phyloP scores from a whole-genome alignment of 2,113 vertebrate species.

The Oncorhynchus clarkii region DNA sequence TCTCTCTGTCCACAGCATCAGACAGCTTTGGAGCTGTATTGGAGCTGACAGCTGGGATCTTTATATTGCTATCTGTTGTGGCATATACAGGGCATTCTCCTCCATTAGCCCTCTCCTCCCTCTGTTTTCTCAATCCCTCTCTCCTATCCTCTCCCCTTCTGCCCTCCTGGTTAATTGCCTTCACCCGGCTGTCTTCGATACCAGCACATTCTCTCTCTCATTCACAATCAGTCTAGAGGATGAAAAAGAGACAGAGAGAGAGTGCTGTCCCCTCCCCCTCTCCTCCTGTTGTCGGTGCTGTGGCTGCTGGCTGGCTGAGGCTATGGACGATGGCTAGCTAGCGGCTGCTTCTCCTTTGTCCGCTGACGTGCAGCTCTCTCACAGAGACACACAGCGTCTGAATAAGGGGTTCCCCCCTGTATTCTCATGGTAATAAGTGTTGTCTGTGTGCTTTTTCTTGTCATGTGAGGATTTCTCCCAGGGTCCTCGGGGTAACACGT shows the following conservation, averaged over 20 bases:
- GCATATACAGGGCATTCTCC: background rate
- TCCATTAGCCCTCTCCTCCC: background rate
- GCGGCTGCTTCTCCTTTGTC: conserved; percentile 54
- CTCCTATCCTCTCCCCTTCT: background rate
- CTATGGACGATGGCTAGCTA: conserved; percentile 19
- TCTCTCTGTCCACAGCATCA: background rate
- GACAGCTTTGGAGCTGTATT: background rate
- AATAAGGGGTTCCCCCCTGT: conserved; percentile 20
- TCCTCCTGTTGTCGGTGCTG: background rate
- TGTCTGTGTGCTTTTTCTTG: conserved; percentile 36
- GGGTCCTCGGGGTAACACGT: background rate
- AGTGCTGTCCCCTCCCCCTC: conserved; percentile 35
- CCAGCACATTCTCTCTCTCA: background rate
- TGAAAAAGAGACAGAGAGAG: background rate
- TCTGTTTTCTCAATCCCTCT: background rate
- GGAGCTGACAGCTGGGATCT: background rate
- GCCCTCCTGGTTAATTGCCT: background rate
- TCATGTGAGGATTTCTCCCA: background rate
- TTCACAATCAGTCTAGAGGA: background rate
- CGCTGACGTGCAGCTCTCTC: conserved; percentile 32
- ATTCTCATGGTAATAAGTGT: conserved; percentile 60
- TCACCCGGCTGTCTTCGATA: background rate
- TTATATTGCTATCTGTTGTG: background rate
- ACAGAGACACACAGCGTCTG: conserved; percentile 31
- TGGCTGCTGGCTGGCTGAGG: conserved; percentile 4